These are phyloP conservation scores for Nasonia oneida DNA, from an alignment of 2,888 invertebrate genomes.

Conservation along the genomic window DNA sequence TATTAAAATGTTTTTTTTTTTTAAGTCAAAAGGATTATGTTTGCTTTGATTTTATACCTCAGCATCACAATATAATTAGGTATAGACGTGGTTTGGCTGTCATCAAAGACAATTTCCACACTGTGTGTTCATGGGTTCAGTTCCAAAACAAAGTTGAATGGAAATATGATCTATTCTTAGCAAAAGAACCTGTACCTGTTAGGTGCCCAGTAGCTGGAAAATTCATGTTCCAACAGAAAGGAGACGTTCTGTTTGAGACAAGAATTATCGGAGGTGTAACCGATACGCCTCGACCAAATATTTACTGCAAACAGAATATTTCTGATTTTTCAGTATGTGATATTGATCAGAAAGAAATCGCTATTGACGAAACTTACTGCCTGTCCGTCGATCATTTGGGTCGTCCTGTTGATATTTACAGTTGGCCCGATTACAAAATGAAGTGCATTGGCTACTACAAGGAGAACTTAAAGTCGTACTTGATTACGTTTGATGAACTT, in stretches of 20 bases:
- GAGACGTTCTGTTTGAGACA: conserved; percentile 95
- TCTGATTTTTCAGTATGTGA: conserved; percentile 98
- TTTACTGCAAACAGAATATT: conserved; percentile 95
- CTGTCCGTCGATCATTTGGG: conserved; percentile 97
- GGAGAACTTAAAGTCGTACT: conserved; percentile 97
- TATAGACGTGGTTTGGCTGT: conserved; percentile 93
- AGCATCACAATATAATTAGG: conserved; percentile 97
- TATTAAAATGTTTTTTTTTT: conserved; percentile 14
- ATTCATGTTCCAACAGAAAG: conserved; percentile 94
- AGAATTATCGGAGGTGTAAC: conserved; percentile 98
- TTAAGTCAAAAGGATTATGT: conserved; percentile 96
- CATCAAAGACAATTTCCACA: conserved; percentile 93
- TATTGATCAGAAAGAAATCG: conserved; percentile 95
- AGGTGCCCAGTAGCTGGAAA: conserved; percentile 98
- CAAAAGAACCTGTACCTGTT: conserved; percentile 94
- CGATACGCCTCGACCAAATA: conserved; percentile 93
- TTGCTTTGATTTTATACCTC: conserved; percentile 97
- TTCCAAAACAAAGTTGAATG: conserved; percentile 91
- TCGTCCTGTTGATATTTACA: conserved; percentile 96
- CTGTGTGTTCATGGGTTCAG: conserved; percentile 96
- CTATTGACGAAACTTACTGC: conserved; percentile 97
- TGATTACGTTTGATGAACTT: conserved; percentile 97
- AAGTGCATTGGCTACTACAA: conserved; percentile 99
- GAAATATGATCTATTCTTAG: conserved; percentile 88
- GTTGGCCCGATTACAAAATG: conserved; percentile 97